These are phyloP conservation scores for Malurus splendens DNA, from an alignment of 2,797 vertebrate species.

Conservation along the genomic window DNA sequence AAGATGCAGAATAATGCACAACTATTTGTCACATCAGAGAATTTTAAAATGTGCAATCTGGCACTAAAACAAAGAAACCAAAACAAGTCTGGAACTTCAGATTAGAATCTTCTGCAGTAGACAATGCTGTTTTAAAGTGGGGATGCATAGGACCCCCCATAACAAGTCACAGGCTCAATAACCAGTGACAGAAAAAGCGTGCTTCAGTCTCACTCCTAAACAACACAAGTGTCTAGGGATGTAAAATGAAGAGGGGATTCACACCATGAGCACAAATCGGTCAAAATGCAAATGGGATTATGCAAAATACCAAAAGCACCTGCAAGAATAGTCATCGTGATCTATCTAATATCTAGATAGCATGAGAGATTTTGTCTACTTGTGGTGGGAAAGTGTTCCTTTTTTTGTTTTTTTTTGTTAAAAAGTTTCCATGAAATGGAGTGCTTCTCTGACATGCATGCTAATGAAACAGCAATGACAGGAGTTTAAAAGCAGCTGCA, in stretches of 20 bases:
- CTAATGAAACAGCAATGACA: not conserved
- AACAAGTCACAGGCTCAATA: not conserved
- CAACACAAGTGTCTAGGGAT: not conserved
- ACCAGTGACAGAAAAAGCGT: not conserved
- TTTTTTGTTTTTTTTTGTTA: not conserved
- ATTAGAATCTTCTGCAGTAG: not conserved
- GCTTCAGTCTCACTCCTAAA: not conserved
- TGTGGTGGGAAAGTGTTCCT: not conserved
- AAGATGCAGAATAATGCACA: not conserved
- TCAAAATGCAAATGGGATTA: conserved; percentile 44
- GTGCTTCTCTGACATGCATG: not conserved
- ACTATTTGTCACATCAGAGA: not conserved
- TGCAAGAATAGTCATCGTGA: not conserved
- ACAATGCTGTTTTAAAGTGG: not conserved
- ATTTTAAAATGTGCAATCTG: not conserved
- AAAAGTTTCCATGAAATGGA: not conserved
- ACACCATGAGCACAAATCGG: not conserved
- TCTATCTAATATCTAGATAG: not conserved
- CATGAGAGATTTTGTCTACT: not conserved
- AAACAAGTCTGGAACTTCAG: not conserved
- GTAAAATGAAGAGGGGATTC: conserved; percentile 17
- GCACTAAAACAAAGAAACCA: not conserved
- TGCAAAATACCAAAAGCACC: conserved; percentile 4
- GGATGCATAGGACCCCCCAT: not conserved
- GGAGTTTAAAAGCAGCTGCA: not conserved